Base-by-base conservation (phyloP, 30 jellyfish, hydroid and myxozoan genomes). In the Sanderia malayensis region DNA sequence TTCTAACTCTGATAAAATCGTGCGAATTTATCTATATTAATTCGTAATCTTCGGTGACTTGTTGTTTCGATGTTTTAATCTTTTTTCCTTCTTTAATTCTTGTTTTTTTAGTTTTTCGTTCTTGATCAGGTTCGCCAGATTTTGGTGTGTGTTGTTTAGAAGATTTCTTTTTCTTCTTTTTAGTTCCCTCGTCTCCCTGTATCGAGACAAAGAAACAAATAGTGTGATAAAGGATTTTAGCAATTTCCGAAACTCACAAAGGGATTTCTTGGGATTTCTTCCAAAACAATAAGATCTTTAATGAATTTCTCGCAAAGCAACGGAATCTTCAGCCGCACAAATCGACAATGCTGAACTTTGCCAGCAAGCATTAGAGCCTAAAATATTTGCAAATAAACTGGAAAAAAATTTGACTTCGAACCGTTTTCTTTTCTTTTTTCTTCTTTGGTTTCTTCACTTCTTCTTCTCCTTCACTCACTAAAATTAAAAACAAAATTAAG, bases 71-170 rank as follows among this genome's bases (percentile, higher is more conserved):
- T 6, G 74, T 47, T 30, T 76, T 76, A 60, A 64, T 78, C 71
- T 65, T 78, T 65, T 78, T 78, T 46, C 89, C 89, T 27, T 78
- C 89, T 58, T 65, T 78, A 4, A 44, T 22, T 52, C 32, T 78
- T 21, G 68, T 10, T 20, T 67, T 78, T 46, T 78, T 78, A 32
- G 70, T 78, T 49, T 61, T 65, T 26, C 58, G 66, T 49, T 66
- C 89, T 31, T 66, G 46, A 6, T 78, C 82, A n/a, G 41, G 66
- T 20, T 24, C 74, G 1, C 66, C 89, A 17, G 64, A 24, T 19
- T 32, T 65, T 4, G 30, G 45, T 22, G 75, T 60, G 22, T 65
- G 82, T 49, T 58, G 52, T 34, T 31, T 74, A 7, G 20, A n/a
- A n/a, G 82, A n/a, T 58, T 58, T 30, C 27, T 55, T 55, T 76